Percentiles rank a stretch among this genome's conserved stretches.
Conservation (phyloP, 1,140 invertebrate genomes). For the Macrocentrus cingulum region DNA sequence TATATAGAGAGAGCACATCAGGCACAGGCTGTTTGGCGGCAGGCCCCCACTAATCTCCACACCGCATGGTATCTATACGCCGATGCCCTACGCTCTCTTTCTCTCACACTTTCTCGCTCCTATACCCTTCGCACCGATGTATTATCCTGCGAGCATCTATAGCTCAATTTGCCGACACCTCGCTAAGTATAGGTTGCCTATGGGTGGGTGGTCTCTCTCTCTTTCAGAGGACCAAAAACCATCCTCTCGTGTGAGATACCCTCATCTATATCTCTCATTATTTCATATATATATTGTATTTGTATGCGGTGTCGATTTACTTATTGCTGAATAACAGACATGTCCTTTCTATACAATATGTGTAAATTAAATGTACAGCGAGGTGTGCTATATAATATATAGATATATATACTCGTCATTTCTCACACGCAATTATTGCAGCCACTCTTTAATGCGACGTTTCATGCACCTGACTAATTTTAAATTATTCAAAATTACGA, state of each 20-base stretch:
- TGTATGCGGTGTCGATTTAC: no score
- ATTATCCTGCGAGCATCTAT: constrained; percentile 55
- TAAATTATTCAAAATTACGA: no score
- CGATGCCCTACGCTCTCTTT: neutral
- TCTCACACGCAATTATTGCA: no score
- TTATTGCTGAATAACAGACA: no score
- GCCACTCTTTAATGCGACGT: no score
- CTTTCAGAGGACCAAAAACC: neutral
- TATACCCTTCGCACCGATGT: constrained; percentile 31
- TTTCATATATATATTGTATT: no score
- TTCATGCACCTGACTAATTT: no score
- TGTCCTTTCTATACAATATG: no score
- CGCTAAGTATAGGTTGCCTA: constrained; percentile 62
- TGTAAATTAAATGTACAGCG: no score
- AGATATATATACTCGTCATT: no score
- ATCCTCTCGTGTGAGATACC: neutral
- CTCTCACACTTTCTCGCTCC: neutral
- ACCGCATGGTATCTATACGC: constrained; percentile 22
- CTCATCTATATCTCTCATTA: constrained; percentile 7
- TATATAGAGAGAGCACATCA: neutral
- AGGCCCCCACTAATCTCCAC: neutral
- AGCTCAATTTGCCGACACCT: constrained; percentile 62
- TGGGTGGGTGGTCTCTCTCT: constrained; percentile 56
- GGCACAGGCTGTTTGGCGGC: no score
- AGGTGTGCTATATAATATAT: no score